Evolutionary conservation across 2,888 invertebrate species (phyloP), one percentile per base, ranked within the genome.

Genomic region (Drosophila trichaetosa): DNA sequence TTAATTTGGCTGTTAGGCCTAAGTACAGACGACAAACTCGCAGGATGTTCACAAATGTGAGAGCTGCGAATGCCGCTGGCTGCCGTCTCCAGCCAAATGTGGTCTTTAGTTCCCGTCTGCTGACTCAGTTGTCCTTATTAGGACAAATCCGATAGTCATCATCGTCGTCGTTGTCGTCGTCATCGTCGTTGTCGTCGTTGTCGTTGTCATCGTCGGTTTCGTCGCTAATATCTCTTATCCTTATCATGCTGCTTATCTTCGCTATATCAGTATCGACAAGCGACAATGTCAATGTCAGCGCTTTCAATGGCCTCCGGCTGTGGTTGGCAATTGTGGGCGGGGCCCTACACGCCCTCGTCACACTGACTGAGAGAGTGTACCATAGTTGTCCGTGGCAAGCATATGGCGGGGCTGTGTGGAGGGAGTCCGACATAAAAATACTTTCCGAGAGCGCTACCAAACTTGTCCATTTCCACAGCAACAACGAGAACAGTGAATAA

Each of bases 261-360:
- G 21, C 42, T 33, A 38, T 51, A 69, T 62, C 62, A 59, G 53
- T 63, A 60, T 42, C 68, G 65, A 62, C 67, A 64, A 53, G 60
- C 63, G 65, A 62, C 63, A 58, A 53, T 71, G 62, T 71, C 82
- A 78, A 66, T 79, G 82, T 76, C 89, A 87, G 76, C 71, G 87
- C 71, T 78, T 76, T 66, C 46, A 71, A 70, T 51, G 68, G 69
- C 87, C 88, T 70, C 61, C 52, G 68, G 74, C 73, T 71, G 65
- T 51, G 49, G n/a, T 52, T 42, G 24, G 16, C 27, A 51, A 49
- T 21, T 38, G 36, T 31, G 48, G 27, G 53, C 10, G 46, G 31
- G 34, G 29, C 53, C 18, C n/a, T 13, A 10, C 8, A 49, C 18
- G 31, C 38, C 27, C 27, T 16, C 40, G 21, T 31, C 16, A 31